phyloP scores from a whole-genome alignment of 2,113 vertebrate species.

The Phrynocephalus versicolor region DNA sequence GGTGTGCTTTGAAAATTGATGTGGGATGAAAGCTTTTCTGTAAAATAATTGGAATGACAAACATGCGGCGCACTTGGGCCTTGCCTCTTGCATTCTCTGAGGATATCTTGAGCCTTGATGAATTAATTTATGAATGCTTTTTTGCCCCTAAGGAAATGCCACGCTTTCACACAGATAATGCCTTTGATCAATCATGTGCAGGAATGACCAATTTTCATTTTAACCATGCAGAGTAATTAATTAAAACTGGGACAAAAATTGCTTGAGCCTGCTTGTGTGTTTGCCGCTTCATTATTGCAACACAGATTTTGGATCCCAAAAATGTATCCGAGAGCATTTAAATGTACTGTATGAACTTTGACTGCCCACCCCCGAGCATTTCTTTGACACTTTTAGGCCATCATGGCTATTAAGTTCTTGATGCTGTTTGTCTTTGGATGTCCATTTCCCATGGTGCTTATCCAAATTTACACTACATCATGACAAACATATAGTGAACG shows the following conservation, averaged over 20 bases:
- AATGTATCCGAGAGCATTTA: neutral
- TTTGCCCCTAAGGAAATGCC: conserved; percentile 34
- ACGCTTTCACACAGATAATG: conserved; percentile 42
- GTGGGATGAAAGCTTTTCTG: conserved; percentile 54
- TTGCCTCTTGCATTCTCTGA: conserved; percentile 30
- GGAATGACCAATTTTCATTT: conserved; percentile 45
- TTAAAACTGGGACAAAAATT: conserved; percentile 57
- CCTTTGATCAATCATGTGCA: conserved; percentile 27
- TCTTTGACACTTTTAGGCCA: neutral
- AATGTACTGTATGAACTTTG: neutral
- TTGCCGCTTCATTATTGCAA: conserved; percentile 24
- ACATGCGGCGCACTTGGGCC: conserved; percentile 49
- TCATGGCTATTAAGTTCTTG: neutral
- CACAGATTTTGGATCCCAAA: neutral
- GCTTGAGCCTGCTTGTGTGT: neutral
- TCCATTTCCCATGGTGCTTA: neutral
- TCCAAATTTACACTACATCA: neutral
- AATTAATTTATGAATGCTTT: conserved; percentile 35
- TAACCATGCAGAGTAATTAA: conserved; percentile 50
- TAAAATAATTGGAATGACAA: conserved; percentile 67
- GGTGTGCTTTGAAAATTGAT: conserved; percentile 53
- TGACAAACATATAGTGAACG: neutral
- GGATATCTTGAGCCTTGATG: conserved; percentile 32
- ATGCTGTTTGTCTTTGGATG: neutral
- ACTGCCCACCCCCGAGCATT: too few relatives aligned